Conservation (phyloP, 2,113 vertebrate genomes). For the Phrynosoma platyrhinos region DNA sequence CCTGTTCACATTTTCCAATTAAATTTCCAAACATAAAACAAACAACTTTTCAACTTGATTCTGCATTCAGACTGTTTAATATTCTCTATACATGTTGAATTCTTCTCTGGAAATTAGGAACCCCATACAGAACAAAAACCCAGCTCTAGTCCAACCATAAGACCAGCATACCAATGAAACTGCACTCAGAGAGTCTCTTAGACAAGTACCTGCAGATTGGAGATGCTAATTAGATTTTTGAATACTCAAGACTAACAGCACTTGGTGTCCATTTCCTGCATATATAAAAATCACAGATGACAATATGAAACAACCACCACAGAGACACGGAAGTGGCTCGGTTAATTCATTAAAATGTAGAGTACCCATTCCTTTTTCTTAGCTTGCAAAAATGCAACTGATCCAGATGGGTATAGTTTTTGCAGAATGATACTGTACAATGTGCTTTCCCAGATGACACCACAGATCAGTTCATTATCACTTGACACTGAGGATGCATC, state of each 20-base stretch:
- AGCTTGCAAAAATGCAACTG: not conserved
- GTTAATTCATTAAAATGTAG: not conserved
- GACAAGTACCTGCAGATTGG: not conserved
- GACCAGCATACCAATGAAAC: not conserved
- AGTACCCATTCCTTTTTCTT: not conserved
- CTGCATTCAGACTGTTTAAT: not conserved
- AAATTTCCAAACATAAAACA: not conserved
- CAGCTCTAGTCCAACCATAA: not conserved
- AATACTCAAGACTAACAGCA: not conserved
- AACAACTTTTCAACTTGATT: not conserved
- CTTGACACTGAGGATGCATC: not conserved
- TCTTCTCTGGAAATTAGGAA: not conserved
- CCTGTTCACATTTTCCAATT: slow-evolving; percentile 9
- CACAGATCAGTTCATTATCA: not conserved
- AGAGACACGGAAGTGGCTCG: not conserved
- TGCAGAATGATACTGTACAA: not conserved
- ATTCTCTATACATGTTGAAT: not conserved
- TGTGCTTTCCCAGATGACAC: not conserved
- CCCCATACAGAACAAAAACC: not conserved
- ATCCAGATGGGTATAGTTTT: not conserved
- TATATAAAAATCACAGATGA: not conserved
- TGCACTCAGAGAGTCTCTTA: not conserved
- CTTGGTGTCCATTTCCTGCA: not conserved
- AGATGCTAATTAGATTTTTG: not conserved
- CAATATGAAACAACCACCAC: not conserved